Base-by-base conservation (phyloP, 2,888 invertebrate genomes). In the Spilarctia lutea region DNA sequence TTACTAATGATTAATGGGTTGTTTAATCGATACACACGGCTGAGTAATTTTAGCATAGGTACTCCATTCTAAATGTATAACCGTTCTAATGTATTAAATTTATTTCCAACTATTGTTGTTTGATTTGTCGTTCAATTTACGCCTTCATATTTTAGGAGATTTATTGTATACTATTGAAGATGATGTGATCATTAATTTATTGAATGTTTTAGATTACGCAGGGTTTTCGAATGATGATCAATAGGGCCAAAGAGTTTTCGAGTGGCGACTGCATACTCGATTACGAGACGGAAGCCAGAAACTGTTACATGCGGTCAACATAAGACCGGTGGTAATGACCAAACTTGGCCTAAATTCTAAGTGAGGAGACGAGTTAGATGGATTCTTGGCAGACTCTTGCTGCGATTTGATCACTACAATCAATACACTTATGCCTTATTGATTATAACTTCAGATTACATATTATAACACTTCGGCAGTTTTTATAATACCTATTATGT, bases 1-100 rank as follows among this genome's bases (percentile, higher is more conserved):
- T 74, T 42, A 24, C 33, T 69, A 66, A 72, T 69, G 72, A 72
- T 75, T 56, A 69, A 75, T 72, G 52, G 65, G 42, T 42, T 69
- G 56, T 68, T 75, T 71, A 72, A 72, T 69, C 69, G 72, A 72
- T 56, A 52, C 65, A 65, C 65, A 52, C 68, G 39, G 65, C 48
- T 75, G 52, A 75, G 65, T 52, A 65, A 74, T 66, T 73, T 71
- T 56, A 70, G 70, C 45, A 6, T 35, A 35, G 35, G 39, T 42
- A 24, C 68, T 65, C 39, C 52, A 30, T 39, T 42, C 66, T 69
- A 27, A 66, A 66, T 65, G 42, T 63, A 70, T 66, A 60, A 65
- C 52, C 65, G 39, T 66, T 66, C 33, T 74, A 71, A 68, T 42
- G 10, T 56, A 70, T 74, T 45, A 24, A 74, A 74, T 71, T 66